These are phyloP conservation scores for Sclerodermus sp. DNA, from an alignment of 2,888 invertebrate genomes.

Conservation along the genomic window DNA sequence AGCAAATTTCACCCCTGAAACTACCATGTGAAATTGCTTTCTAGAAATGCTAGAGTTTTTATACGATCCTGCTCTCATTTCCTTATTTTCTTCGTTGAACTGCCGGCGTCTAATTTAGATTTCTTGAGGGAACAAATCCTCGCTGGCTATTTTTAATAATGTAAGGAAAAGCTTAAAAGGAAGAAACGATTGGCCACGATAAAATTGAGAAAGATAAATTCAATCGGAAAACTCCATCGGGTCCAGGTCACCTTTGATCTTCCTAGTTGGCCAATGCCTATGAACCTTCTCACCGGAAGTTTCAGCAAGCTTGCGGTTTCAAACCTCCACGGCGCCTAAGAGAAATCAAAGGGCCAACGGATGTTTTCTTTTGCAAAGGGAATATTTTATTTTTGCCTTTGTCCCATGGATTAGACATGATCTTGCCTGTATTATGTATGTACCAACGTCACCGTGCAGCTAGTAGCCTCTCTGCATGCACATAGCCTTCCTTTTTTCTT, in stretches of 20 bases:
- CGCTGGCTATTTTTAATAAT: no score
- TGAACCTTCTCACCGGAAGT: constrained; percentile 15
- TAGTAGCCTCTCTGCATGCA: no score
- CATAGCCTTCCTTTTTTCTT: no score
- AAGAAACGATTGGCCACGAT: constrained; percentile 25
- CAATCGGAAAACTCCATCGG: constrained; percentile 40
- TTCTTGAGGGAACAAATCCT: no score
- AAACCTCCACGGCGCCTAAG: constrained; percentile 25
- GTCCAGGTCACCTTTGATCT: constrained; percentile 39
- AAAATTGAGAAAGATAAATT: constrained; percentile 41
- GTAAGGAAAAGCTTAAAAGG: neutral
- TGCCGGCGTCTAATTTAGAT: no score
- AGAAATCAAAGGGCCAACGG: constrained; percentile 26
- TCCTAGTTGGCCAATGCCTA: constrained; percentile 26
- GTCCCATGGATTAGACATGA: no score
- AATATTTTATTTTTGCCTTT: constrained; percentile 11
- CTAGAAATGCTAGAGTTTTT: constrained; percentile 2
- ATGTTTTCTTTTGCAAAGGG: constrained; percentile 24
- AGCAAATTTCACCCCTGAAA: constrained; percentile 10
- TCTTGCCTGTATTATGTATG: no score
- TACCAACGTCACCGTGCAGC: no score
- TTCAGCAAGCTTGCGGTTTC: constrained; percentile 29
- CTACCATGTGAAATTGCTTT: constrained; percentile 3
- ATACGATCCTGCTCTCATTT: no score
- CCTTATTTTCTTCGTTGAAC: no score